Conservation (phyloP, 2,113 vertebrate genomes). For the Mobula hypostoma region DNA sequence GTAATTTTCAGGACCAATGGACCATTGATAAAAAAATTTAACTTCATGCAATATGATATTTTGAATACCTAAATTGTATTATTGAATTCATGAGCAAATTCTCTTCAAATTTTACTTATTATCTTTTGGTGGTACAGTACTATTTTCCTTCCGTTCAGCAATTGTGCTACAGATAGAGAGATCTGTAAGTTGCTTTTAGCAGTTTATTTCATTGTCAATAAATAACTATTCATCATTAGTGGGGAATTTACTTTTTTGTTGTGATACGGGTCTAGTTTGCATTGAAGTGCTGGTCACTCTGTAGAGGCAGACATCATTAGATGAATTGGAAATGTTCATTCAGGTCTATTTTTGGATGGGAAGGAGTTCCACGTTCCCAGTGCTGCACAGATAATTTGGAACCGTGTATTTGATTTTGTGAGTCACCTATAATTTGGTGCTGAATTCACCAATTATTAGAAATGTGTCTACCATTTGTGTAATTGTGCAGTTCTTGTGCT, state of each 20-base stretch:
- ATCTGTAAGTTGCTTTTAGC: neutral
- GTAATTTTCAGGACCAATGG: neutral
- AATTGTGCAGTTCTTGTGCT: neutral
- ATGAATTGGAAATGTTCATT: neutral
- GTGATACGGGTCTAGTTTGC: neutral
- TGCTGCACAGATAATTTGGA: neutral
- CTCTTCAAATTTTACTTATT: neutral
- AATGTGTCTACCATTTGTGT: neutral
- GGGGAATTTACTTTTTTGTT: neutral
- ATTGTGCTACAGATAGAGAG: neutral
- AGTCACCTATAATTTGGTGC: neutral
- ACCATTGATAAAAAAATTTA: neutral
- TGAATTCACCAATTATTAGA: neutral
- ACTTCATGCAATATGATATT: neutral
- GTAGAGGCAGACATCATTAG: neutral
- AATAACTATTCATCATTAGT: neutral
- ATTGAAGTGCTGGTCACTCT: neutral
- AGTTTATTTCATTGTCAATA: slow-evolving; percentile 4
- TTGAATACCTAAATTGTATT: neutral
- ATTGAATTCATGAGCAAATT: neutral
- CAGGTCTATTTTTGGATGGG: neutral
- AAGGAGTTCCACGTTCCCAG: neutral
- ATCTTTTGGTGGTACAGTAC: neutral
- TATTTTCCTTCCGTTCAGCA: neutral
- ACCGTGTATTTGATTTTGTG: neutral